Percentiles rank a stretch among this genome's conserved stretches.
These are phyloP conservation scores for Chloroclysta siterata DNA, from an alignment of 2,888 invertebrate species.

Conservation along the genomic window DNA sequence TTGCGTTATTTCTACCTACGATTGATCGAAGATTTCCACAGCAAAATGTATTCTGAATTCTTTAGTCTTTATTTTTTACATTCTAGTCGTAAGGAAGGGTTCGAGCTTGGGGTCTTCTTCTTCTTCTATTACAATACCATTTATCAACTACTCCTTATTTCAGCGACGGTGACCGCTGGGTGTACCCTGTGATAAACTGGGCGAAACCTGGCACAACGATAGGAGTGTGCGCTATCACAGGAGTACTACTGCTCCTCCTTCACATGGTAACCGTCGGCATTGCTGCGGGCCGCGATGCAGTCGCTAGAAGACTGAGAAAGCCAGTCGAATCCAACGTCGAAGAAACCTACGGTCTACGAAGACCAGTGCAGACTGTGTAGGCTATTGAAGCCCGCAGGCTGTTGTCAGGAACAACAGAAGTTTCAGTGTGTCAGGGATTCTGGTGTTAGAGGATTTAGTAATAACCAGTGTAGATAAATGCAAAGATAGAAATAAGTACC, in stretches of 20 bases:
- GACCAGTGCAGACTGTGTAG: slow-evolving; percentile 25
- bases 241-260: slow-evolving; percentile 85
- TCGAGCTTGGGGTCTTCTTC: too few relatives aligned
- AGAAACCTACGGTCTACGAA: slow-evolving; percentile 60
- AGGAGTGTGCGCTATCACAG: slow-evolving; percentile 86
- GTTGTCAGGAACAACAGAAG: too few relatives aligned
- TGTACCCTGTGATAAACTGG: slow-evolving; percentile 93
- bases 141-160: slow-evolving; percentile 39
- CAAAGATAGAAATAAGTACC: not conserved
- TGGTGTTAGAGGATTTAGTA: not conserved
- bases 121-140: too few relatives aligned
- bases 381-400: too few relatives aligned
- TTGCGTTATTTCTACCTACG: too few relatives aligned
- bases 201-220: slow-evolving; percentile 85
- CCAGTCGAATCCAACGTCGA: slow-evolving; percentile 48
- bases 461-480: not conserved
- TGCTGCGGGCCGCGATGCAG: slow-evolving; percentile 75
- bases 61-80: too few relatives aligned
- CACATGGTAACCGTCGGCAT: slow-evolving; percentile 86
- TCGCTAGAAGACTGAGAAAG: slow-evolving; percentile 53
- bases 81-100: too few relatives aligned
- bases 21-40: too few relatives aligned
- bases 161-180: slow-evolving; percentile 87
- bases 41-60: too few relatives aligned
- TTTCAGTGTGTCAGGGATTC: not conserved